A percentile compares a stretch with the other conserved stretches of the same genome.
phyloP scores from a whole-genome alignment of 2,888 invertebrate species.

The Xestobium rufovillosum region DNA sequence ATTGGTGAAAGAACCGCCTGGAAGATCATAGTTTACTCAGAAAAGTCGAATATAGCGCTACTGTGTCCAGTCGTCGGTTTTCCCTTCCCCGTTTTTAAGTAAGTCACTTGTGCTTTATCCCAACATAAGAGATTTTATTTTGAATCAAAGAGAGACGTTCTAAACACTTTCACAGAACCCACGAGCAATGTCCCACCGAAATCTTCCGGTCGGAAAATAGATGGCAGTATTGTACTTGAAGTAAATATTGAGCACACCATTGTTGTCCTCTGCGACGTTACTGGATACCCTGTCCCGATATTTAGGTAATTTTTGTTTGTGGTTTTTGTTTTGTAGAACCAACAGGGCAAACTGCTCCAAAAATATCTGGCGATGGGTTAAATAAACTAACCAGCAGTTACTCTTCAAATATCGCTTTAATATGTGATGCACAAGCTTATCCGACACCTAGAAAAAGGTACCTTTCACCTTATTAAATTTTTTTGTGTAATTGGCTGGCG shows the following conservation, averaged over 20 bases:
- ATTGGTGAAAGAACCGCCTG: constrained; percentile 47
- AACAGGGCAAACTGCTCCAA: constrained; percentile 47
- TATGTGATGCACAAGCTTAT: constrained; percentile 52
- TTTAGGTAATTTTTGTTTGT: constrained; percentile 53
- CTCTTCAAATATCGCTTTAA: constrained; percentile 35
- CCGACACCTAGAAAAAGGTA: constrained; percentile 51
- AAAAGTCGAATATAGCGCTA: constrained; percentile 51
- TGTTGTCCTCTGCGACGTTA: constrained; percentile 60
- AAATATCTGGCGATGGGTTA: constrained; percentile 48
- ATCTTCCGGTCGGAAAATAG: constrained; percentile 43
- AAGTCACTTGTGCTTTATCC: constrained; percentile 40
- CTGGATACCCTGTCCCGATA: constrained; percentile 61
- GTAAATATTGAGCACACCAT: constrained; percentile 37
- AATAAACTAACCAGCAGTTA: constrained; percentile 43
- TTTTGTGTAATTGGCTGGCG: constrained; percentile 8
- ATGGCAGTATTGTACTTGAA: constrained; percentile 47
- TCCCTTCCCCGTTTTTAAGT: constrained; percentile 66
- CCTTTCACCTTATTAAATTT: constrained; percentile 3
- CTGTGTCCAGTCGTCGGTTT: constrained; percentile 63
- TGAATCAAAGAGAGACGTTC: no score
- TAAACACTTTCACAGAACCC: constrained; percentile 52
- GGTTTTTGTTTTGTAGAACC: constrained; percentile 42
- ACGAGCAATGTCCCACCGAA: constrained; percentile 58
- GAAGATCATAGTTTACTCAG: constrained; percentile 53
- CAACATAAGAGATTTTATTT: no score